Evolutionary conservation across 2,113 vertebrate species (phyloP).

Genomic region (Hippocampus guttulatus): DNA sequence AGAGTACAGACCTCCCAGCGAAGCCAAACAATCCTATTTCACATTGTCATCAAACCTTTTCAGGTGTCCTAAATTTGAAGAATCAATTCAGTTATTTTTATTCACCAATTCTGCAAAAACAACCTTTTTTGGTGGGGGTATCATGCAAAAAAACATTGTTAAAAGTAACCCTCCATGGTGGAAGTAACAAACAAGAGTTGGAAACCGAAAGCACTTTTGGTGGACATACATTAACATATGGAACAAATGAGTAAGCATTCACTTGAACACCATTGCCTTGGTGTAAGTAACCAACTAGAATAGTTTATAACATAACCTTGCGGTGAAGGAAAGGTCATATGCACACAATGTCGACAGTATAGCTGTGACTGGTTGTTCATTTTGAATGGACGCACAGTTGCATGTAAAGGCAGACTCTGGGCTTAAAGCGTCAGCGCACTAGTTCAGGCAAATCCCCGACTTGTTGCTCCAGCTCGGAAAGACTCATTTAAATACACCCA

Average conservation of each 20-base stretch:
- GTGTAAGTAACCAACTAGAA: no score
- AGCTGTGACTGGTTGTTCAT: neutral
- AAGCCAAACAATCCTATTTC: no score
- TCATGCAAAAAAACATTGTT: neutral
- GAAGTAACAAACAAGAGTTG: neutral
- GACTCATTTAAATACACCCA: neutral
- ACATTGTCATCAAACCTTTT: no score
- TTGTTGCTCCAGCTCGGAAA: neutral
- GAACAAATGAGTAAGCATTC: no score
- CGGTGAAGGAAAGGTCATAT: neutral
- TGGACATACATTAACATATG: neutral
- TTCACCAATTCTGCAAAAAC: no score
- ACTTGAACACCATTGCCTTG: no score
- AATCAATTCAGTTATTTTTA: no score
- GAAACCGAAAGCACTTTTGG: neutral
- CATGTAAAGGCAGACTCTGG: neutral
- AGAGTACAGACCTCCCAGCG: no score
- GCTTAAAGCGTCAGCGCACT: neutral
- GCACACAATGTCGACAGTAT: neutral
- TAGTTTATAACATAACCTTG: neutral
- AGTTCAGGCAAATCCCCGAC: slow-evolving; percentile 1
- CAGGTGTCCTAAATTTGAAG: no score
- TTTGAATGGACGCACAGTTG: neutral
- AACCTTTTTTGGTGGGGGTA: neutral
- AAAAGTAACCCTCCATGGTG: neutral